These are phyloP conservation scores for Rhingia rostrata DNA, from an alignment of 2,888 invertebrate species.

Conservation along the genomic window DNA sequence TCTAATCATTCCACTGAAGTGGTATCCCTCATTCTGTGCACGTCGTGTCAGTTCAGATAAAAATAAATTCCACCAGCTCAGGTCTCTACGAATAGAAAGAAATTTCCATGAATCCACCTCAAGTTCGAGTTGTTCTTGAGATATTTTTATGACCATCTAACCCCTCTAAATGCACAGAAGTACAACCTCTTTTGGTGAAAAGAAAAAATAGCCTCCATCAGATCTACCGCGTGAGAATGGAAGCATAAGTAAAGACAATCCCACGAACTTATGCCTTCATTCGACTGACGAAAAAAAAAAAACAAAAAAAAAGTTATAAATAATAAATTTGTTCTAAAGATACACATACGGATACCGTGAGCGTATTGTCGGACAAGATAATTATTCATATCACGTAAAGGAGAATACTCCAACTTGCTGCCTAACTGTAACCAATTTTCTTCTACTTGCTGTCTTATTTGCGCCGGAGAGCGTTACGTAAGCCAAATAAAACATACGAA, in stretches of 20 bases:
- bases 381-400: conserved; percentile 64
- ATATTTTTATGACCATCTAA: conserved; percentile 28
- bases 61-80: conserved; percentile 9
- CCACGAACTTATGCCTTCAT: conserved; percentile 8
- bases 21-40: conserved; percentile 12
- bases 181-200: conserved; percentile 6
- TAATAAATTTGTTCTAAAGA: conserved; percentile 46
- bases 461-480: conserved; percentile 42
- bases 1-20: not conserved
- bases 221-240: conserved; percentile 34
- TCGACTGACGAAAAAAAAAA: not conserved
- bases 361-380: conserved; percentile 31
- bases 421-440: conserved; percentile 64
- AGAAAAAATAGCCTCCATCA: conserved; percentile 11
- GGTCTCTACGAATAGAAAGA: not conserved
- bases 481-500: conserved; percentile 1
- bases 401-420: conserved; percentile 16
- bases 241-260: conserved; percentile 19
- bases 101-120: conserved; percentile 11
- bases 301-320: conserved; percentile 25
- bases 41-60: conserved; percentile 13
- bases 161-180: not conserved
- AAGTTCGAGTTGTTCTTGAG: conserved; percentile 17
- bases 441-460: conserved; percentile 35
- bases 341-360: not conserved